Conservation (phyloP, 2,888 invertebrate species). For the Drosophila cracens region DNA sequence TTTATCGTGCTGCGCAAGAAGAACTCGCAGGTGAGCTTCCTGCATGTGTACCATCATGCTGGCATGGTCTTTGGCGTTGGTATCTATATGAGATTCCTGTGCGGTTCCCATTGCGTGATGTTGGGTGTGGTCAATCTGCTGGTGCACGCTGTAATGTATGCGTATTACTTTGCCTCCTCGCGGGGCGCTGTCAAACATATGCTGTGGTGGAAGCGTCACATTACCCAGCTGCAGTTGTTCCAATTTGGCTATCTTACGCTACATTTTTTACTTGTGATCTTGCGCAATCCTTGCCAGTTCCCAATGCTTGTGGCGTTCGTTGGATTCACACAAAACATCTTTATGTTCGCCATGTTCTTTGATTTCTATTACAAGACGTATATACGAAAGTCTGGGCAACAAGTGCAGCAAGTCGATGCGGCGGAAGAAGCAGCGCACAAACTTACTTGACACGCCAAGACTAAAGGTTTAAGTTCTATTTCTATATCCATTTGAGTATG, state of each 20-base stretch:
- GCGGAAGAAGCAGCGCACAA: background rate
- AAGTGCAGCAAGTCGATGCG: background rate
- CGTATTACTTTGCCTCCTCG: constrained; percentile 92
- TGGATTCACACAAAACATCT: constrained; percentile 82
- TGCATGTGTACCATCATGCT: constrained; percentile 94
- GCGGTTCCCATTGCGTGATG: constrained; percentile 90
- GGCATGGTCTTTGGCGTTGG: constrained; percentile 91
- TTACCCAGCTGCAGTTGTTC: constrained; percentile 93
- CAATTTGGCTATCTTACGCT: constrained; percentile 88
- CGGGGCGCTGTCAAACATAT: constrained; percentile 89
- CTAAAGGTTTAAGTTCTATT: constrained; percentile 38
- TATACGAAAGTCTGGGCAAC: constrained; percentile 41
- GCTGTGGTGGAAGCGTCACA: constrained; percentile 93
- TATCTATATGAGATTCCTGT: constrained; percentile 86
- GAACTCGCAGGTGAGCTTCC: constrained; percentile 91
- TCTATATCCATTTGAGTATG: constrained; percentile 10
- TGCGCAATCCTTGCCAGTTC: constrained; percentile 77
- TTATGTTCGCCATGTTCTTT: constrained; percentile 84
- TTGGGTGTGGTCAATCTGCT: constrained; percentile 90
- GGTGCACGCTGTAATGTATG: constrained; percentile 94
- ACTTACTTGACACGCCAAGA: constrained; percentile 46
- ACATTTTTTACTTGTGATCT: constrained; percentile 86
- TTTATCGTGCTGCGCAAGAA: constrained; percentile 94
- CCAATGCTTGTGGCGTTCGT: constrained; percentile 71
- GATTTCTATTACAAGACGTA: constrained; percentile 84